phyloP scores from a whole-genome alignment of 1,140 invertebrate species.

The Drosophila miranda region DNA sequence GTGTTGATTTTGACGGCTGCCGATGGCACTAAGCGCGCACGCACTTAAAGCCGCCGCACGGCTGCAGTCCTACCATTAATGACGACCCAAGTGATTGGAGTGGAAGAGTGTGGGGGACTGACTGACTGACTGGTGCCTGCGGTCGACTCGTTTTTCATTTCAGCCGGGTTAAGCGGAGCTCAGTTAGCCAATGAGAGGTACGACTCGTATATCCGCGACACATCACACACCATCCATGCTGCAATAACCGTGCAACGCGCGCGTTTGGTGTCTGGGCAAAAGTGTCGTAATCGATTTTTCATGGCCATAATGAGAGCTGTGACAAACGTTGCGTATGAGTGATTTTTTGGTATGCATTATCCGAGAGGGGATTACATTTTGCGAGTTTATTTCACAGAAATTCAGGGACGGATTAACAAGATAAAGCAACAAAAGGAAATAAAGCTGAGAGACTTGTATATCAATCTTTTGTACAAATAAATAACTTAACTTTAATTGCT shows the following conservation, averaged over 20 bases:
- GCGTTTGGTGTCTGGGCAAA: slow-evolving; percentile 29
- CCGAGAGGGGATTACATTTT: slow-evolving; percentile 26
- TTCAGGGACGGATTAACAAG: not conserved
- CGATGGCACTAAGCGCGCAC: slow-evolving; percentile 75
- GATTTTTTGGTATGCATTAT: slow-evolving; percentile 54
- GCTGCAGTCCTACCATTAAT: slow-evolving; percentile 58
- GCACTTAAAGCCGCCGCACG: slow-evolving; percentile 70
- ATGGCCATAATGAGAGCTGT: slow-evolving; percentile 58
- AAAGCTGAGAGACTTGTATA: too few species aligned
- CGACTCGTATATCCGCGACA: slow-evolving; percentile 42
- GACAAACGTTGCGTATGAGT: slow-evolving; percentile 72
- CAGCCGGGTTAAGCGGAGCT: slow-evolving; percentile 2
- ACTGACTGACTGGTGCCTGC: slow-evolving; percentile 11
- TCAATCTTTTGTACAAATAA: too few species aligned
- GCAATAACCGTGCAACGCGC: slow-evolving; percentile 5
- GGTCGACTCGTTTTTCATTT: slow-evolving; percentile 68
- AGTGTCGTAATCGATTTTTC: slow-evolving; percentile 76
- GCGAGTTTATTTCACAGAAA: slow-evolving; percentile 30
- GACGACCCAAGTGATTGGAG: slow-evolving; percentile 11
- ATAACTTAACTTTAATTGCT: too few species aligned
- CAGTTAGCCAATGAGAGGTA: slow-evolving; percentile 1
- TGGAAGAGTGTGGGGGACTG: not conserved
- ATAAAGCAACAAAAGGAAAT: too few species aligned
- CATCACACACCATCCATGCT: slow-evolving; percentile 32
- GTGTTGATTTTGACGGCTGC: slow-evolving; percentile 76